Evolutionary conservation across 2,888 invertebrate genomes (phyloP), one percentile per base, ranked within the genome.

Genomic region (Cheilosia impressa): DNA sequence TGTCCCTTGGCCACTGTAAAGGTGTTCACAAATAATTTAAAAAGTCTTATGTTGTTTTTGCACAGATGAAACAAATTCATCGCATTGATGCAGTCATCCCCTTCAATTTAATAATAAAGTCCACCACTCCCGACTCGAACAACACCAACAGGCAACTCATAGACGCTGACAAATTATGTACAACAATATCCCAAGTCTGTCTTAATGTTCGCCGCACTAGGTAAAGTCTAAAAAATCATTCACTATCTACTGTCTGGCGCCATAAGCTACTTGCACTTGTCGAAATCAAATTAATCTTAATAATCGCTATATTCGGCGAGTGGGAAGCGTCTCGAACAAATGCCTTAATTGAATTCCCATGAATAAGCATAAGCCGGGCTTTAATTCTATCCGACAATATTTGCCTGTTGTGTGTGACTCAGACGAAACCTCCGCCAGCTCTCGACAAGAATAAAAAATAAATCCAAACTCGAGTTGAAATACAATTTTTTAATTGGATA

Each of bases 401-500:
- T 76, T 69, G 62, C 58, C 53, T 77, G 63, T 69, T 65, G 71
- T 53, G 65, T 50, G 57, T 69, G 83, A 73, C 73, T 73, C 73
- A 83, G 71, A 34, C 24, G 17, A 34, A 5, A 13, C 50, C 63
- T 53, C 50, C 78, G 41, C n/a, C 58, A 38, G n/a, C 10, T 73
- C 24, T 1, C 10, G 1, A 41, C 17, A n/a, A 52, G 24, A 47
- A 38, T 19, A 43, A 17, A 63, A 27, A 24, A 24, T 47, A 57
- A 53, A 52, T 9, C 9, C 6, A 19, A 38, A 45, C n/a, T 66
- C 57, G 9, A 31, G 31, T 9, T 31, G 50, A 68, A 71, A 79
- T 79, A 73, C 80, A 66, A 50, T 71, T 84, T 84, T 85, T 85
- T 85, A 85, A 85, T 85, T 85, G 85, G 85, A 81, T 77, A 85